A percentile compares a stretch with the other conserved stretches of the same genome.
Conservation (phyloP, 2,797 vertebrate genomes). For the Hydrocynus forskahlii region DNA sequence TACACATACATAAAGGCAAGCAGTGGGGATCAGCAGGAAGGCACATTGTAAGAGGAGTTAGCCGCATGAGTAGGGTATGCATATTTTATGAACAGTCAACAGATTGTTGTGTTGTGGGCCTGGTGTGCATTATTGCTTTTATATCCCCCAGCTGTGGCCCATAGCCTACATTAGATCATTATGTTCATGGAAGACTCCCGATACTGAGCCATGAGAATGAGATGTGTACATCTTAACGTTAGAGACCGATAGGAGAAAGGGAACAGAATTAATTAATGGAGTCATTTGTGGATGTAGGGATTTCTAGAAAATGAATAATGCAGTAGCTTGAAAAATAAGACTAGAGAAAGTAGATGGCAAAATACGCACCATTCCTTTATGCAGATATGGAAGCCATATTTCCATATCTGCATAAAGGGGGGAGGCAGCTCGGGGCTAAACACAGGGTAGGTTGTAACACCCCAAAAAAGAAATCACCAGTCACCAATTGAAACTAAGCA, state of each 20-base stretch:
- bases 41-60: slow-evolving; percentile 40
- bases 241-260: slow-evolving; percentile 6
- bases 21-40: background rate
- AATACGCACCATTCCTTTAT: no score
- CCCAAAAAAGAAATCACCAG: no score
- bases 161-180: slow-evolving; percentile 46
- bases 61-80: slow-evolving; percentile 38
- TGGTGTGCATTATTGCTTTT: slow-evolving; percentile 54
- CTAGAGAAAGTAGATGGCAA: background rate
- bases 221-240: slow-evolving; percentile 24
- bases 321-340: background rate
- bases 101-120: slow-evolving; percentile 53
- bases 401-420: no score
- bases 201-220: slow-evolving; percentile 28
- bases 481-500: no score
- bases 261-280: no score
- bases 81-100: slow-evolving; percentile 61
- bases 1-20: slow-evolving; percentile 17
- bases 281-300: background rate
- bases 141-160: slow-evolving; percentile 48
- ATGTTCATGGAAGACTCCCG: slow-evolving; percentile 35
- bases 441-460: no score
- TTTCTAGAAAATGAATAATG: background rate
- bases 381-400: no score
- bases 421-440: no score